Conservation (phyloP, 2,888 invertebrate genomes). For the Brachyptera risi region DNA sequence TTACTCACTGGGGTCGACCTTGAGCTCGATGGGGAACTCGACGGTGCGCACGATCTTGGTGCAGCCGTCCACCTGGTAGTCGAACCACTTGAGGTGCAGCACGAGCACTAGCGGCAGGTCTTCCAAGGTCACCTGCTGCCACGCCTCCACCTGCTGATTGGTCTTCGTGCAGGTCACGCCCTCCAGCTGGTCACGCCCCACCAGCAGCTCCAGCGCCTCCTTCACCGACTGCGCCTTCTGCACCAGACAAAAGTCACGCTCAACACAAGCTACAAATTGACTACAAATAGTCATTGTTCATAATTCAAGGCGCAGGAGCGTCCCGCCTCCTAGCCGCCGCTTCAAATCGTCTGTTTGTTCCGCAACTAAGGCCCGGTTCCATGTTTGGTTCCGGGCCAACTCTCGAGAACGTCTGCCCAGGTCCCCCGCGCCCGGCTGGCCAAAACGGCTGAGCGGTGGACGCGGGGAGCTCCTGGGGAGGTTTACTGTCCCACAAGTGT, state of each 20-base stretch:
- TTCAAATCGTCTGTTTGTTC: too few species aligned
- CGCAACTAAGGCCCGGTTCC: neutral
- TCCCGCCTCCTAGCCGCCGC: too few species aligned
- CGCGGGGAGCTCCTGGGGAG: neutral
- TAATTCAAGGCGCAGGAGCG: too few species aligned
- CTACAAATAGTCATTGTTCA: too few species aligned
- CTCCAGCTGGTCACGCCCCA: slow-evolving; percentile 78
- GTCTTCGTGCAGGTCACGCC: slow-evolving; percentile 80
- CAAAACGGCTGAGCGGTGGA: neutral
- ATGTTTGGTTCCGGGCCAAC: neutral
- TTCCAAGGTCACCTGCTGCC: slow-evolving; percentile 85
- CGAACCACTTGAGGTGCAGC: slow-evolving; percentile 92
- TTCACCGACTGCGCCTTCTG: slow-evolving; percentile 79
- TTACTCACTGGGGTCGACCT: slow-evolving; percentile 84
- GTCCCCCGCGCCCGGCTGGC: neutral
- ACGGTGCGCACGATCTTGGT: slow-evolving; percentile 90
- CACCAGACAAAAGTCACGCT: slow-evolving; percentile 1
- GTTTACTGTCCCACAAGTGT: neutral
- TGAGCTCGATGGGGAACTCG: slow-evolving; percentile 84
- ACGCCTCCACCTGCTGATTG: slow-evolving; percentile 79
- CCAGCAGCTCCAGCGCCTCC: slow-evolving; percentile 82
- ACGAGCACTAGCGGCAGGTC: slow-evolving; percentile 85
- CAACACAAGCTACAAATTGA: too few species aligned
- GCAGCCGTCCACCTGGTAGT: slow-evolving; percentile 81
- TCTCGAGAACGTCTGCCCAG: neutral